phyloP scores from a whole-genome alignment of 2,113 vertebrate genomes.

The Pomatostomus ruficeps region DNA sequence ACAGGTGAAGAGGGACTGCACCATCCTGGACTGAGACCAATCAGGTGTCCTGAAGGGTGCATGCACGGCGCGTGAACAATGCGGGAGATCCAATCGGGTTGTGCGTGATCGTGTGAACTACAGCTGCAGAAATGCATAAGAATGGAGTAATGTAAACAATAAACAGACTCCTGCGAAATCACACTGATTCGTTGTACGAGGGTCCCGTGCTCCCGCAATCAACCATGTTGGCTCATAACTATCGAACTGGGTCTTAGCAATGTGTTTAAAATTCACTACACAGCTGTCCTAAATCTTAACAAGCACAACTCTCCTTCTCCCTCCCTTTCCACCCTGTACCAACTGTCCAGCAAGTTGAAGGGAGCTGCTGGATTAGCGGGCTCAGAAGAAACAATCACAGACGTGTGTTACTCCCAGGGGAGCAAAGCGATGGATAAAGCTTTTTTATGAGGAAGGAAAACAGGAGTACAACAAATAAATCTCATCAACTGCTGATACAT shows the following conservation, averaged over 20 bases:
- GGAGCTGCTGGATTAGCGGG: conserved; percentile 22
- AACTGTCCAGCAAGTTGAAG: neutral
- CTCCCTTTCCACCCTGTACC: neutral
- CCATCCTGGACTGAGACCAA: too few relatives aligned
- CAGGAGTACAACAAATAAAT: conserved; percentile 51
- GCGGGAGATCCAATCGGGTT: too few relatives aligned
- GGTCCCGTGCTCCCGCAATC: too few relatives aligned
- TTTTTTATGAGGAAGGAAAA: conserved; percentile 55
- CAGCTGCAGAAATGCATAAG: too few relatives aligned
- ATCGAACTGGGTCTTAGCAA: conserved; percentile 46
- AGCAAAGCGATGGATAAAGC: neutral
- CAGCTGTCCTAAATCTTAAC: neutral
- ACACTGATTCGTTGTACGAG: too few relatives aligned
- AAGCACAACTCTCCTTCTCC: neutral
- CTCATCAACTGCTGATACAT: conserved; percentile 42
- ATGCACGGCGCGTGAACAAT: too few relatives aligned
- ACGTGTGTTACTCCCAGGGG: neutral
- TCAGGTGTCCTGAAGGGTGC: too few relatives aligned
- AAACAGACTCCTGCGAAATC: too few relatives aligned
- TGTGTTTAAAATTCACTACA: conserved; percentile 22
- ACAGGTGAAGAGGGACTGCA: too few relatives aligned
- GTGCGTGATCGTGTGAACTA: too few relatives aligned
- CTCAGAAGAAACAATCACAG: conserved; percentile 38
- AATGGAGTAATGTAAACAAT: too few relatives aligned
- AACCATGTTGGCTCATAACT: neutral